Base-by-base conservation (phyloP, 2,888 invertebrate species). In the Choristoneura rosaceana region DNA sequence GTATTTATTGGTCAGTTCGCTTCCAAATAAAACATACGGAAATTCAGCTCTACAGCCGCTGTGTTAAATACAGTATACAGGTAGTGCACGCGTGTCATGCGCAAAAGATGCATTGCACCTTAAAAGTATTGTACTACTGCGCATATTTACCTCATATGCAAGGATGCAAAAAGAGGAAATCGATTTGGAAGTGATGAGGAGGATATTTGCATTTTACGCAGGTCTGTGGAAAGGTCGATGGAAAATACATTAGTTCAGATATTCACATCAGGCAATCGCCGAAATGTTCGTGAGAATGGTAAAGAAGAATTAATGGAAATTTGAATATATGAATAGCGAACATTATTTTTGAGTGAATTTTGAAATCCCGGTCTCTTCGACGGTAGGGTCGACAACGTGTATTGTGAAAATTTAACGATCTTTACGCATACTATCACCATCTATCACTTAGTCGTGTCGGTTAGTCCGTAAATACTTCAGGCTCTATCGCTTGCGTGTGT, bases 121-220 rank as follows among this genome's bases (percentile, higher is more conserved):
- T 25, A 55, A 25, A 25, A 55, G 55, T 12, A 55, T 25, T 55
- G 55, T 52, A 52, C 50, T 47, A 52, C 47, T 47, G 61, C 38
- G 43, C 55, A 61, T 62, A 74, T 85, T 79, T 80, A 79, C 80
- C 77, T 80, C 74, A 76, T 76, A 61, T 73, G 63, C 81, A 83
- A 85, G 84, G 85, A 75, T 79, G 78, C 76, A 60, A 70, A 76
- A 77, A 79, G 79, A 87, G 85, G 86, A 85, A 87, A 83, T 81
- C 76, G 77, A 80, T 84, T 86, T 83, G 82, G 82, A 81, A 85
- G 79, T 79, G 70, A 73, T 34, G 25, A 68, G 63, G 66, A 66
- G 66, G 66, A 33, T 64, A 38, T 34, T 52, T 55, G 34, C 59
- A 65, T 50, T 38, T 61, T 61, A 43, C 59, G 12, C 43, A 50